Evolutionary conservation across 2,888 invertebrate genomes (phyloP).

Genomic region (Scelioninae gen. 1): DNA sequence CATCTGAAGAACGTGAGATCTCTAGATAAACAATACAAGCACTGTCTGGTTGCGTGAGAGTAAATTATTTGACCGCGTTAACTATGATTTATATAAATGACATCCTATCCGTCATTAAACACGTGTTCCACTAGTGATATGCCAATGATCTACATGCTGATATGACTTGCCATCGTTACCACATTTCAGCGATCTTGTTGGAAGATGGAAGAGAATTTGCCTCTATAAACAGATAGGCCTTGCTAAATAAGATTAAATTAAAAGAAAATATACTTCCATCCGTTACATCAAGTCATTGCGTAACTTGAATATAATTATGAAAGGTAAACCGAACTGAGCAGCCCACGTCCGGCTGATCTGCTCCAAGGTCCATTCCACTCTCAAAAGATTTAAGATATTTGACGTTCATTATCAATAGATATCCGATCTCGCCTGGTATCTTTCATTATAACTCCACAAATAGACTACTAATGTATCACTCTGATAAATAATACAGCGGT

Average conservation of each 20-base stretch:
- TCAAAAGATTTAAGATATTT: neutral
- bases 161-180: neutral
- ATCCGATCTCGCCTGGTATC: neutral
- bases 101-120: neutral
- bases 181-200: neutral
- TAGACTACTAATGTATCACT: slow-evolving; percentile 8
- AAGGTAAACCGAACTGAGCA: neutral
- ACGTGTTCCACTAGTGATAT: neutral
- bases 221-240: neutral
- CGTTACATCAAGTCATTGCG: neutral
- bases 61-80: too few relatives aligned
- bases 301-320: neutral
- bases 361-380: neutral
- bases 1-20: too few relatives aligned
- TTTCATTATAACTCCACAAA: neutral
- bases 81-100: neutral
- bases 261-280: neutral
- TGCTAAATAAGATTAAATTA: neutral
- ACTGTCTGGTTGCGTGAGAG: too few relatives aligned
- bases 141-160: neutral
- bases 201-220: neutral
- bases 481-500: slow-evolving; percentile 1
- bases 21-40: too few relatives aligned
- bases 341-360: neutral
- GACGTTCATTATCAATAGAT: neutral